These are phyloP conservation scores for Polylopha cassiicola DNA, from an alignment of 2,888 invertebrate genomes.

Conservation along the genomic window DNA sequence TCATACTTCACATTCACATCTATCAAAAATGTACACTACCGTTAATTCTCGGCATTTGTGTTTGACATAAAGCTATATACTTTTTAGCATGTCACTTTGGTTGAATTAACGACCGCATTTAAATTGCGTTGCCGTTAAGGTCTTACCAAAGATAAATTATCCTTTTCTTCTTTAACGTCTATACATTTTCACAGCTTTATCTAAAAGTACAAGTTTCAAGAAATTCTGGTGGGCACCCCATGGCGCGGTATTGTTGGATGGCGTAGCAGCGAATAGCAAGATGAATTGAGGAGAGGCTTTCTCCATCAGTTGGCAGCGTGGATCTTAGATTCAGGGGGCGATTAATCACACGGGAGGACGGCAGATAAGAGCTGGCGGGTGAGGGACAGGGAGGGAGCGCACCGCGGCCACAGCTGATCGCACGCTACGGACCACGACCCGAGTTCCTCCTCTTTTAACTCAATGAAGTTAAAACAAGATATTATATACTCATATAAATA, in stretches of 20 bases:
- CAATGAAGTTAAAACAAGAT: no score
- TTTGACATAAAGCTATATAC: no score
- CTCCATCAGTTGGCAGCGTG: conserved; percentile 44
- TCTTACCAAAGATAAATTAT: no score
- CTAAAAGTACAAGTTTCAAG: no score
- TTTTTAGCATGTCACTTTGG: no score
- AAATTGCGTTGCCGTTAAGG: no score
- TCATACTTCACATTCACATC: conserved; percentile 22
- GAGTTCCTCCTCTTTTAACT: conserved; percentile 31
- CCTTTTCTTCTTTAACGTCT: no score
- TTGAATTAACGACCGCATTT: no score
- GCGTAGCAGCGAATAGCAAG: conserved; percentile 32
- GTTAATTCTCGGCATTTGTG: no score
- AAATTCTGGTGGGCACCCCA: conserved; percentile 2
- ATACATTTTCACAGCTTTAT: no score
- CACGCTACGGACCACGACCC: conserved; percentile 32
- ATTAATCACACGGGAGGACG: conserved; percentile 62
- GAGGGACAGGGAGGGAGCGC: conserved; percentile 29
- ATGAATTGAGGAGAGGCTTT: conserved; percentile 34
- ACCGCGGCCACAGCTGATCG: conserved; percentile 41
- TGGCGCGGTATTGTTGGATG: conserved; percentile 10
- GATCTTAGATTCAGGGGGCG: conserved; percentile 52
- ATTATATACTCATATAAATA: no score
- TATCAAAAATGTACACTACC: conserved; percentile 15
- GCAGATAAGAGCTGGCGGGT: conserved; percentile 46